Evolutionary conservation across 2,888 invertebrate species (phyloP), one percentile per base, ranked within the genome.

Genomic region (Machimus rusticus): DNA sequence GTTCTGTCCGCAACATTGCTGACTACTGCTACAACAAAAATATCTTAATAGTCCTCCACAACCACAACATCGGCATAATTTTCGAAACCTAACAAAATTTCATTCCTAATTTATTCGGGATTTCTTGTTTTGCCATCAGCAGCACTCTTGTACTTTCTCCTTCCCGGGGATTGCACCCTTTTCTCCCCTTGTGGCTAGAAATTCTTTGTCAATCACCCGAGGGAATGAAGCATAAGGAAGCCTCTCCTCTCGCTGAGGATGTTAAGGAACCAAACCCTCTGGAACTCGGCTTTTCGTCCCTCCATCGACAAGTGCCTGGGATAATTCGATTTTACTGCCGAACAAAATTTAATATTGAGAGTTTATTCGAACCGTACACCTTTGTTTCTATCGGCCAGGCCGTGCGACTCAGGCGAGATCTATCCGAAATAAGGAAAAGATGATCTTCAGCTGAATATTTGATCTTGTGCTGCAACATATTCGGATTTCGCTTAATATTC

Each of bases 91-190:
- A 86, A 74, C 43, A 46, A 86, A 86, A 86, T 86, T 86, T 74
- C 86, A 74, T 74, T 74, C 43, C 86, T 76, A 86, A 86, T 86
- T 86, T 86, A 86, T 86, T 86, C 86, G 34, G 86, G 84, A 43
- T 74, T 74, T 74, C 86, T 86, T 86, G 86, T 86, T 74, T 74
- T 74, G 74, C 39, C 86, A 76, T 86, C 74, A 74, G 19, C 51
- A 39, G 39, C 46, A 51, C 39, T 43, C 66, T 34, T 66, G 84
- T 74, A 46, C 46, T 51, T 51, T 51, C 19, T 51, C 28, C 51
- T 28, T 66, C 84, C n/a, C 37, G 37, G 14, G 37, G 43, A 46
- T 23, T 66, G 66, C 66, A 66, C 66, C 66, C 66, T 51, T 39
- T 51, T 46, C 55, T 34, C 51, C 46, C 34, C 66, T 39, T 84